A percentile compares a stretch with the other conserved stretches of the same genome.
Conservation (phyloP, 2,888 invertebrate genomes). For the Lasioglossum marginatum region DNA sequence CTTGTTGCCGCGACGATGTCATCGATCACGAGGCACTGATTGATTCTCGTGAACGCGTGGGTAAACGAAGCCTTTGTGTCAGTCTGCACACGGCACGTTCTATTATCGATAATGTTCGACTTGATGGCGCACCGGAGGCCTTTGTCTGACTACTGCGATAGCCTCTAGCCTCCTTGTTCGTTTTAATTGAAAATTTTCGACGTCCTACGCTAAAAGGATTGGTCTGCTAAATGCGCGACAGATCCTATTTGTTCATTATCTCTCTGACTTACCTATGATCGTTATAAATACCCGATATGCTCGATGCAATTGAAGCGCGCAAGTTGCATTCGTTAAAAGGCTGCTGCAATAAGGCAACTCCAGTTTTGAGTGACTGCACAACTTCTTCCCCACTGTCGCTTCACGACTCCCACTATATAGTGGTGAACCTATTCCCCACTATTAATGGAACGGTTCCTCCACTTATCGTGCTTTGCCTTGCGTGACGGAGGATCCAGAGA, state of each 20-base stretch:
- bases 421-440: too few relatives aligned
- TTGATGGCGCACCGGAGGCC: slow-evolving; percentile 18
- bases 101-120: slow-evolving; percentile 46
- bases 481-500: too few relatives aligned
- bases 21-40: slow-evolving; percentile 32
- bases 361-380: neutral
- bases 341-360: neutral
- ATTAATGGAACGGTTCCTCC: too few relatives aligned
- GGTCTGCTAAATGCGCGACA: neutral
- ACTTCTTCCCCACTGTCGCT: too few relatives aligned
- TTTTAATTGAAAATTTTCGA: slow-evolving; percentile 9
- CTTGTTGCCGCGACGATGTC: neutral
- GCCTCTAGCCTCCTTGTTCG: slow-evolving; percentile 12
- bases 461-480: too few relatives aligned
- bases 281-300: neutral
- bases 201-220: neutral
- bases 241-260: neutral
- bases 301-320: neutral
- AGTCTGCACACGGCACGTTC: slow-evolving; percentile 33
- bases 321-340: neutral
- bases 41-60: slow-evolving; percentile 24
- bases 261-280: neutral
- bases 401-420: too few relatives aligned
- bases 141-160: slow-evolving; percentile 23
- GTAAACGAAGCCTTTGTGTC: slow-evolving; percentile 38